Evolutionary conservation across 2,797 vertebrate species (phyloP).

Genomic region (Poecilia wingei): DNA sequence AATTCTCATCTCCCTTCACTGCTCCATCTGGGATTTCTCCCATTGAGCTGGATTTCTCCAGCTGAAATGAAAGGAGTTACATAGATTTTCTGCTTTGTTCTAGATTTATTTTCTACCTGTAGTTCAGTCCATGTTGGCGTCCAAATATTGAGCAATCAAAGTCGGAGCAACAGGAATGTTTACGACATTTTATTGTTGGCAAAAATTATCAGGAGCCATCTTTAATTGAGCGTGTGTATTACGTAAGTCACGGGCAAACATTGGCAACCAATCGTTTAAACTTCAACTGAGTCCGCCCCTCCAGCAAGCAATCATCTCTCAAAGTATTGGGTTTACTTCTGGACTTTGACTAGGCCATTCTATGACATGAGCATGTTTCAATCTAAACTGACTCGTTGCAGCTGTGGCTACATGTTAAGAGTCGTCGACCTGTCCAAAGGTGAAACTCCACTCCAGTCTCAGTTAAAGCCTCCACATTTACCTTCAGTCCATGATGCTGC

Average conservation of each 20-base stretch:
- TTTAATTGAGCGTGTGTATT: too few species aligned
- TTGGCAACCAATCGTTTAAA: not conserved
- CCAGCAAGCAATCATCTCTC: not conserved
- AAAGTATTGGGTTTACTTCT: not conserved
- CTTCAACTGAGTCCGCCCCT: not conserved
- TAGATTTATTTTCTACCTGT: not conserved
- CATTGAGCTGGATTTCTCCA: too few species aligned
- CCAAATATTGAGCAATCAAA: not conserved
- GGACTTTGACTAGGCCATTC: not conserved
- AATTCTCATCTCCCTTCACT: too few species aligned
- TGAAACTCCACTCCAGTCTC: not conserved
- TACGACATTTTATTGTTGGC: not conserved
- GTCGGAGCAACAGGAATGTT: not conserved
- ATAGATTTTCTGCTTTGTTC: too few species aligned
- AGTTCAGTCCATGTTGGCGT: not conserved
- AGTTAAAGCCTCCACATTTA: not conserved
- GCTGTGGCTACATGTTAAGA: not conserved
- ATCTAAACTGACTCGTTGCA: not conserved
- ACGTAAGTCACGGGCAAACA: too few species aligned
- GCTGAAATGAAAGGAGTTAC: too few species aligned
- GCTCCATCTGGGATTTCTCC: too few species aligned
- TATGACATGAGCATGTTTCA: not conserved
- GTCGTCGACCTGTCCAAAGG: not conserved
- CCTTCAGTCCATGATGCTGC: not conserved
- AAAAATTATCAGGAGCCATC: too few species aligned